A percentile compares a stretch with the other conserved stretches of the same genome.
Evolutionary conservation across 2,113 vertebrate genomes (phyloP).

Genomic region (Chaenogobius annularis): DNA sequence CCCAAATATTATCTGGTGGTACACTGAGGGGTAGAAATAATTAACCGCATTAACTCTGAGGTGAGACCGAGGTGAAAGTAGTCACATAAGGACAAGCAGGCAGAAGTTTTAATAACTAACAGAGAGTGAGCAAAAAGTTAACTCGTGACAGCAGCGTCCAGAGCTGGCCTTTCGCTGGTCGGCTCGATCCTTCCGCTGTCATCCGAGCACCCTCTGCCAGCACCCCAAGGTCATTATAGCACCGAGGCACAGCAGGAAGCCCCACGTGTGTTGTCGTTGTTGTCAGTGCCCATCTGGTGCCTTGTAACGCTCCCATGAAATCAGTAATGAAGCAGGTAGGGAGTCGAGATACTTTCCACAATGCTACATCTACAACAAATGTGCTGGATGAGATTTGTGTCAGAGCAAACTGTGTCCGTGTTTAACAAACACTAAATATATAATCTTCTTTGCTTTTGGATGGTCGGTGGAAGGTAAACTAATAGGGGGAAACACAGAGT

Average conservation of each 20-base stretch:
- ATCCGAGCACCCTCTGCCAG: conserved; percentile 37
- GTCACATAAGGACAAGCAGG: not conserved
- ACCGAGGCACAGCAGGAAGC: conserved; percentile 61
- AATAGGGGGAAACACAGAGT: not conserved
- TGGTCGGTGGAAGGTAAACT: not conserved
- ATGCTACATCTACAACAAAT: conserved; percentile 16
- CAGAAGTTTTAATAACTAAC: conserved; percentile 15
- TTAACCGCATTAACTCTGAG: conserved; percentile 19
- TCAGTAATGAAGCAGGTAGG: conserved; percentile 63
- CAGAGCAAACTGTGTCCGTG: not conserved
- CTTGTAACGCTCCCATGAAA: conserved; percentile 66
- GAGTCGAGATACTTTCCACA: conserved; percentile 37
- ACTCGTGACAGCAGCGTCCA: conserved; percentile 19
- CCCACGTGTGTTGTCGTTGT: conserved; percentile 54
- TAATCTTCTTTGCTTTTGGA: not conserved
- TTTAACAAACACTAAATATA: too few relatives aligned
- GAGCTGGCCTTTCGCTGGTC: conserved; percentile 21
- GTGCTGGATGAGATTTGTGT: conserved; percentile 36
- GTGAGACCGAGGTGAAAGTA: not conserved
- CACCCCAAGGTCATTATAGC: conserved; percentile 70
- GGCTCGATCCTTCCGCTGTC: conserved; percentile 42
- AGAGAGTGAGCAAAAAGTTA: not conserved
- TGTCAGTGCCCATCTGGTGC: conserved; percentile 77
- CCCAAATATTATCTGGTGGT: conserved; percentile 20
- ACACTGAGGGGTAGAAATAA: conserved; percentile 17